Percentiles rank a stretch among this genome's conserved stretches.
phyloP scores from a whole-genome alignment of 2,888 invertebrate species.

The Tinea semifulvella region DNA sequence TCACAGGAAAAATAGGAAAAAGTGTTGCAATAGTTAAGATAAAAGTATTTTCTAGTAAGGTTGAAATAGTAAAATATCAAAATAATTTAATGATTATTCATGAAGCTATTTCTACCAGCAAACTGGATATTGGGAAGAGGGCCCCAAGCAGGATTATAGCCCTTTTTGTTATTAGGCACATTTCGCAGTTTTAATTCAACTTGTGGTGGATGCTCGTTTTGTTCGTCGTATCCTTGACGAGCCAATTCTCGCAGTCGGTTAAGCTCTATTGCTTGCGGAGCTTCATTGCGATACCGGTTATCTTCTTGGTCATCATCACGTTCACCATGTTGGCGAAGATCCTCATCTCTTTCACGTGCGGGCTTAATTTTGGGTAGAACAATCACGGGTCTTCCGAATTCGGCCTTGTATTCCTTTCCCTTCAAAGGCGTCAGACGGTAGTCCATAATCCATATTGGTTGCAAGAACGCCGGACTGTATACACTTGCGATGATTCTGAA shows the following conservation, averaged over 20 bases:
- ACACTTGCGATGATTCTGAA: slow-evolving; percentile 40
- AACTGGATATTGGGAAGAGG: slow-evolving; percentile 4
- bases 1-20: no score
- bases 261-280: background rate
- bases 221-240: background rate
- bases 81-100: background rate
- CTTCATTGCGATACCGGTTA: background rate
- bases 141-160: slow-evolving; percentile 7
- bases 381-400: slow-evolving; percentile 46
- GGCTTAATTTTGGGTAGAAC: slow-evolving; percentile 34
- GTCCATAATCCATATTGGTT: slow-evolving; percentile 45
- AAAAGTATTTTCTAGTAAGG: no score
- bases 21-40: no score
- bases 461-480: slow-evolving; percentile 44
- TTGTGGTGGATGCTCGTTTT: background rate
- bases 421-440: slow-evolving; percentile 49
- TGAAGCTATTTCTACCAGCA: slow-evolving; percentile 9
- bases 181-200: background rate
- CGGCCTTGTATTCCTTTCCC: slow-evolving; percentile 45
- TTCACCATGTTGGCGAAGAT: slow-evolving; percentile 7
- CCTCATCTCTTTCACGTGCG: background rate
- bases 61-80: no score
- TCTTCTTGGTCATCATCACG: background rate
- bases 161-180: background rate
- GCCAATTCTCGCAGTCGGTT: slow-evolving; percentile 4